Conservation (phyloP, 2,888 invertebrate species). For the Acrobasis suavella region DNA sequence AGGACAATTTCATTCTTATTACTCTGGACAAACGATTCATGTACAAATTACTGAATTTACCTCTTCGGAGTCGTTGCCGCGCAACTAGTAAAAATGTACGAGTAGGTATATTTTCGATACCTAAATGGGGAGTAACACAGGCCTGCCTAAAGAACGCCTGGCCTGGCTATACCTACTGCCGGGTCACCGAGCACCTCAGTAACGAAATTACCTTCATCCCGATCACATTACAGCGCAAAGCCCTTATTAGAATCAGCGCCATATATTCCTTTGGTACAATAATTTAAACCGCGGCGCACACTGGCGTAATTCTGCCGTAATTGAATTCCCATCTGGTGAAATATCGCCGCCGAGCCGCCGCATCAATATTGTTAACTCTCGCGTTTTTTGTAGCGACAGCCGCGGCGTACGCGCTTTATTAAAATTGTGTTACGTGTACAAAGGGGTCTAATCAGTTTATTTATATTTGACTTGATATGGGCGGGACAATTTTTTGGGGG, state of each 20-base stretch:
- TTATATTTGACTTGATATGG: background rate
- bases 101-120: too few species aligned
- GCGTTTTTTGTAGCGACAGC: conserved; percentile 19
- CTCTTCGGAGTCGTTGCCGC: too few species aligned
- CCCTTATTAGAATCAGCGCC: conserved; percentile 17
- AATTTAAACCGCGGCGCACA: conserved; percentile 25
- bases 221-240: background rate
- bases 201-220: background rate
- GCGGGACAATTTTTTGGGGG: too few species aligned
- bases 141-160: too few species aligned
- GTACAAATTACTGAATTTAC: too few species aligned
- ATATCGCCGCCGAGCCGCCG: conserved; percentile 18
- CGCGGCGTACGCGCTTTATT: conserved; percentile 11
- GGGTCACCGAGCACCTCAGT: too few species aligned
- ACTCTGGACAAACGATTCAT: too few species aligned
- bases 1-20: too few species aligned
- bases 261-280: conserved; percentile 20
- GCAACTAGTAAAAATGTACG: too few species aligned
- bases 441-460: conserved; percentile 8
- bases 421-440: conserved; percentile 13
- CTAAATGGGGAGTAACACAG: too few species aligned
- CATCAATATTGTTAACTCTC: conserved; percentile 23
- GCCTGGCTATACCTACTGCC: too few species aligned
- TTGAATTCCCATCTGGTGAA: conserved; percentile 29
- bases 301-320: conserved; percentile 27